These are phyloP conservation scores for Synergus umbraculus DNA, from an alignment of 2,888 invertebrate species.

Conservation along the genomic window DNA sequence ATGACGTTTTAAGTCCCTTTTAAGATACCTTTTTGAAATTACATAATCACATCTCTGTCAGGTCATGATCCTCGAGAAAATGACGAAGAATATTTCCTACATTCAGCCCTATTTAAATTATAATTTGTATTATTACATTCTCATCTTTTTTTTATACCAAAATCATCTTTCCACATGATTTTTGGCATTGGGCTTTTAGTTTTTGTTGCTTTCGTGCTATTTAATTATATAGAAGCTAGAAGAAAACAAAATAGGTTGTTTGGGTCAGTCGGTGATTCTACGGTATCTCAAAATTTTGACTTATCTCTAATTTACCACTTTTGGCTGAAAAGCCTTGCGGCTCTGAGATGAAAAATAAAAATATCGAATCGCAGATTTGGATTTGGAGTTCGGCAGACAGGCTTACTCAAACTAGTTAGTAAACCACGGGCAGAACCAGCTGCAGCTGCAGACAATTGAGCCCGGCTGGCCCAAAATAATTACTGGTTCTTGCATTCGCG, in stretches of 20 bases:
- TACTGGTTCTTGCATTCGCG: conserved; percentile 27
- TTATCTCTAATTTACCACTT: conserved; percentile 8
- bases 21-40: background rate
- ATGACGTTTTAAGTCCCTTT: background rate
- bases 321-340: background rate
- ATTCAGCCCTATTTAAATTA: too few relatives aligned
- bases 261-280: too few relatives aligned
- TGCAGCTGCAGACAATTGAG: conserved; percentile 39
- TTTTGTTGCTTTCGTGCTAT: too few relatives aligned
- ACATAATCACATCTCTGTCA: background rate
- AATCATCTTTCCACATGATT: too few relatives aligned
- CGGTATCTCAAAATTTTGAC: background rate
- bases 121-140: too few relatives aligned
- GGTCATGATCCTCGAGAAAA: background rate
- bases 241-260: too few relatives aligned
- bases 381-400: background rate
- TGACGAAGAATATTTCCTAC: background rate
- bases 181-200: too few relatives aligned
- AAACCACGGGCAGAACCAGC: conserved; percentile 4
- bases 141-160: too few relatives aligned
- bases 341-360: conserved; percentile 18
- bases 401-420: conserved; percentile 31
- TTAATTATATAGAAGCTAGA: too few relatives aligned
- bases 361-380: background rate
- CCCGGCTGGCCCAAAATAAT: conserved; percentile 38